phyloP scores from a whole-genome alignment of 2,888 invertebrate species.

The Drosophila borealis region DNA sequence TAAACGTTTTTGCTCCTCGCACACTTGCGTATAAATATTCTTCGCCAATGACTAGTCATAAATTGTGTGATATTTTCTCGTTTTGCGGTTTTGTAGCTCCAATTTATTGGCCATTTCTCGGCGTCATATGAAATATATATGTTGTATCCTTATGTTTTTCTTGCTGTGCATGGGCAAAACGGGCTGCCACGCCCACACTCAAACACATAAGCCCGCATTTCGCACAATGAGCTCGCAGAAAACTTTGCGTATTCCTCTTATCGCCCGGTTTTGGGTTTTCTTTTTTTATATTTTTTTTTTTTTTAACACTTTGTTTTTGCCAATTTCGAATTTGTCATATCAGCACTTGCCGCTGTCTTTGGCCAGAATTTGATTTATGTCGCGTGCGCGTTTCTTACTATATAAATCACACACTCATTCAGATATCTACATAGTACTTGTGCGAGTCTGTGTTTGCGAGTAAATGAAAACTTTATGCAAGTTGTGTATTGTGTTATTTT shows the following conservation, averaged over 20 bases:
- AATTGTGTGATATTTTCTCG: slow-evolving; percentile 48
- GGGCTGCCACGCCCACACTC: slow-evolving; percentile 28
- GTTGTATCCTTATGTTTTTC: slow-evolving; percentile 19
- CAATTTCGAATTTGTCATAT: slow-evolving; percentile 51
- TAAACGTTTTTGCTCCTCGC: slow-evolving; percentile 1
- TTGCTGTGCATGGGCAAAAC: neutral
- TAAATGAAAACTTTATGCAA: slow-evolving; percentile 29
- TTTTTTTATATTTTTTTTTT: neutral
- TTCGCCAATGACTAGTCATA: slow-evolving; percentile 65
- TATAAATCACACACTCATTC: slow-evolving; percentile 12
- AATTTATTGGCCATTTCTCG: slow-evolving; percentile 75
- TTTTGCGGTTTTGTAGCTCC: slow-evolving; percentile 35
- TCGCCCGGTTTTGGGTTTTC: neutral
- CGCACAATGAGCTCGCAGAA: slow-evolving; percentile 44
- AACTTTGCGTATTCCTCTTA: slow-evolving; percentile 28
- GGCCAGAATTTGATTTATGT: slow-evolving; percentile 47
- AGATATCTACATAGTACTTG: neutral
- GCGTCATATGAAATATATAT: slow-evolving; percentile 26
- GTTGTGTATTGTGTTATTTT: slow-evolving; percentile 4
- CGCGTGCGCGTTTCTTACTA: slow-evolving; percentile 13
- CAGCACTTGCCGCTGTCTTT: slow-evolving; percentile 36
- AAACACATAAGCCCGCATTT: slow-evolving; percentile 21
- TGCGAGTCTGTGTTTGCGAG: slow-evolving; percentile 8
- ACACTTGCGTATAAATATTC: slow-evolving; percentile 21
- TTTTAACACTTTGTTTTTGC: slow-evolving; percentile 19